Base-by-base conservation (phyloP, 2,888 invertebrate genomes). In the Stratiomys singularior region DNA sequence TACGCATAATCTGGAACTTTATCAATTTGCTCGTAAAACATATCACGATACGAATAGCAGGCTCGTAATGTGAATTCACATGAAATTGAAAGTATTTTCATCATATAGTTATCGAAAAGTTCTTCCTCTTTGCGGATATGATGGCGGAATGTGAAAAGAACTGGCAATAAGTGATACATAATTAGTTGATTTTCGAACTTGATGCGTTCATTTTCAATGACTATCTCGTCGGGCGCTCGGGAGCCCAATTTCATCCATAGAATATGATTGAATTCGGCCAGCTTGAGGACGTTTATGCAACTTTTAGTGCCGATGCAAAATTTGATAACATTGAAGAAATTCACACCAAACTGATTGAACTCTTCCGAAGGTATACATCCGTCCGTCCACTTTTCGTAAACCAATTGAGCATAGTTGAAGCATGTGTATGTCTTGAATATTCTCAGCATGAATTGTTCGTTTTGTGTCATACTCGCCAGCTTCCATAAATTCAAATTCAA, bases 21-120 rank as follows among this genome's bases (percentile, higher is more conserved):
- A 2, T 79, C 78, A 9, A 80, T 78, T 0, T 80, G 77, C 0
- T 82, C 82, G 1, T 82, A 81, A 1, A 83, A 78, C 81, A 87
- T 77, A 82, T 91, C 90, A 77, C 93, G 88, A 72, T 92, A 86
- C 0, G 88, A 85, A 78, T 92, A 93, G 11, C 89, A 89, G 0
- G 91, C 85, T 78, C 91, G 88, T 1, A 91, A 87, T 0, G 93
- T 92, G 60, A 91, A 89, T 81, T 92, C 91, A 76, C 91, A 92
- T 0, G 91, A 89, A 15, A 90, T 88, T 71, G 90, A 89, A 77
- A 93, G 88, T 0, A 93, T 81, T 82, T 91, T 92, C 78, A 88
- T 86, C 1, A 86, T 72, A 82, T 90, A 93, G 77, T 90, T 88
- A 76, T 91, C 90, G 18, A 92, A 88, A 18, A 89, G 85, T 66